Conservation (phyloP, 2,797 vertebrate genomes). For the Schizopygopsis pylzovi region DNA sequence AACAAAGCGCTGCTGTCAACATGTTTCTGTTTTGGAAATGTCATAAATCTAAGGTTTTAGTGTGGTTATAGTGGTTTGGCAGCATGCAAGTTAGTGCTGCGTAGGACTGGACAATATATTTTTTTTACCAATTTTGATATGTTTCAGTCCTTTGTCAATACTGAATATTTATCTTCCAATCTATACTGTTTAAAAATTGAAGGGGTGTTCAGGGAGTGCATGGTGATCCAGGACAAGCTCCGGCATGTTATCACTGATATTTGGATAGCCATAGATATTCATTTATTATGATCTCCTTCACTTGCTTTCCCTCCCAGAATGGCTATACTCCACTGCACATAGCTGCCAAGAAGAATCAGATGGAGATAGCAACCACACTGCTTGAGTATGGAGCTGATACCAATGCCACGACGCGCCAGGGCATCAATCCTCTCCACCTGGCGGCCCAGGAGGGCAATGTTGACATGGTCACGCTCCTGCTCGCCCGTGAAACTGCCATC, state of each 20-base stretch:
- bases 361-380: slow-evolving; percentile 96
- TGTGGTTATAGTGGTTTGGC: slow-evolving; percentile 36
- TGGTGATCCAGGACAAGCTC: neutral
- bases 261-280: no score
- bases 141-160: neutral
- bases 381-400: slow-evolving; percentile 96
- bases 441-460: slow-evolving; percentile 95
- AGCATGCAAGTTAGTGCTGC: slow-evolving; percentile 4
- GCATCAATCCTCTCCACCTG: slow-evolving; percentile 93
- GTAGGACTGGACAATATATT: neutral
- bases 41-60: slow-evolving; percentile 38
- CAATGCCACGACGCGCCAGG: slow-evolving; percentile 91
- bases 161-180: neutral
- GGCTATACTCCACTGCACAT: slow-evolving; percentile 97
- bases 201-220: neutral
- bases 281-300: slow-evolving; percentile 1
- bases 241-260: neutral
- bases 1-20: slow-evolving; percentile 2
- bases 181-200: neutral
- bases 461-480: slow-evolving; percentile 94
- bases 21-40: slow-evolving; percentile 54
- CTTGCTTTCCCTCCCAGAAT: slow-evolving; percentile 80
- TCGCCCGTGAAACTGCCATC: slow-evolving; percentile 88
- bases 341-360: slow-evolving; percentile 98
- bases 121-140: neutral